Conservation (phyloP, 2,113 vertebrate genomes). For the Sisor rabdophorus region DNA sequence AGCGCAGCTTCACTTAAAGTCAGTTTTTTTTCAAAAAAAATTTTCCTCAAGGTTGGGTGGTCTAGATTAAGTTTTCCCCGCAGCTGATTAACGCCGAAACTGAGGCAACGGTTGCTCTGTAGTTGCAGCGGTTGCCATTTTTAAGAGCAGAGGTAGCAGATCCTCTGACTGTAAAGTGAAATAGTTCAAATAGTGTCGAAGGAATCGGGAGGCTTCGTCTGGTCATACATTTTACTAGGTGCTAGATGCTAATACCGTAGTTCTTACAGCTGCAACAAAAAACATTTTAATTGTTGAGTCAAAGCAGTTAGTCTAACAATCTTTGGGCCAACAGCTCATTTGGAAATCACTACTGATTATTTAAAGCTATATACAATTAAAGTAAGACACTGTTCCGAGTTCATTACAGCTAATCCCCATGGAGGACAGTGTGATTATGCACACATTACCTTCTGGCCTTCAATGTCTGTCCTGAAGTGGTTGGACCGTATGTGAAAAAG, state of each 20-base stretch:
- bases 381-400: not conserved
- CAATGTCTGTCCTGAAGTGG: slow-evolving; percentile 64
- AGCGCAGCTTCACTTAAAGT: not conserved
- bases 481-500: slow-evolving; percentile 88
- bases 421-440: not conserved
- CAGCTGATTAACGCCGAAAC: slow-evolving; percentile 45
- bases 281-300: too few species aligned
- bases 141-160: slow-evolving; percentile 10
- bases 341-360: not conserved
- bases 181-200: not conserved
- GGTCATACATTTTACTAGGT: not conserved
- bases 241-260: not conserved
- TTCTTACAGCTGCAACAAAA: too few species aligned
- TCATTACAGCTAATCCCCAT: not conserved
- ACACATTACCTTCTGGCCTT: not conserved
- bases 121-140: slow-evolving; percentile 28
- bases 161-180: not conserved
- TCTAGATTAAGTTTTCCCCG: slow-evolving; percentile 40
- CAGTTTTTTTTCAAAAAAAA: not conserved
- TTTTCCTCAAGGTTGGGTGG: not conserved
- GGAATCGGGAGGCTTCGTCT: not conserved
- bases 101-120: slow-evolving; percentile 7
- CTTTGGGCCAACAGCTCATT: not conserved
- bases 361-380: not conserved
- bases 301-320: not conserved